phyloP scores from a whole-genome alignment of 2,113 vertebrate species.

The Cariama cristata region DNA sequence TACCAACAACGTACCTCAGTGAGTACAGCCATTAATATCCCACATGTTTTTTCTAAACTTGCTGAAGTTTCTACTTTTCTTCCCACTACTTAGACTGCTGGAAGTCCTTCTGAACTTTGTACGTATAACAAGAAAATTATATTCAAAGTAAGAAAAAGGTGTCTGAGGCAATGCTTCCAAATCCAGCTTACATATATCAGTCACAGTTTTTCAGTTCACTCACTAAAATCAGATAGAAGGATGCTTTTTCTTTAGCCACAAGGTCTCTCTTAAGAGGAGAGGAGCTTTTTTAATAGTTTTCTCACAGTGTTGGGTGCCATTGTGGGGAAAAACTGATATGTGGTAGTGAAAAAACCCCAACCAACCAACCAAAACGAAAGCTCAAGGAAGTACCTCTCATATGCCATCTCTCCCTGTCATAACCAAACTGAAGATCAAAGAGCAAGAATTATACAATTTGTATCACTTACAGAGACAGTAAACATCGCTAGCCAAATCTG shows the following conservation, averaged over 20 bases:
- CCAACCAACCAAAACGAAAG: not conserved
- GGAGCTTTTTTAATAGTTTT: not conserved
- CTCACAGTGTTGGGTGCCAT: not conserved
- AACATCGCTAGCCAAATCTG: not conserved
- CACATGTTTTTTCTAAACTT: not conserved
- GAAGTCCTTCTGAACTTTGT: not conserved
- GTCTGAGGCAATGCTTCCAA: not conserved
- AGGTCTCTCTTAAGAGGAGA: not conserved
- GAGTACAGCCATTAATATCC: not conserved
- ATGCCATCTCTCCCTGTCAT: not conserved
- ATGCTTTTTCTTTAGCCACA: not conserved
- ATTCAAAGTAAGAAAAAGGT: not conserved
- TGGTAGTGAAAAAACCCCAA: not conserved
- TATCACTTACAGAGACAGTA: not conserved
- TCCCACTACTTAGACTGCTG: not conserved
- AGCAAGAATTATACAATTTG: not conserved
- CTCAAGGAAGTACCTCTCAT: not conserved
- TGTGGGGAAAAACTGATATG: not conserved
- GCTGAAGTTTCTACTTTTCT: not conserved
- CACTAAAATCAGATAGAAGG: not conserved
- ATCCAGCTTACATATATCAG: not conserved
- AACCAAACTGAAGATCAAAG: conserved; percentile 12
- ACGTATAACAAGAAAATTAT: not conserved
- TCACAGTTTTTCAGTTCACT: not conserved
- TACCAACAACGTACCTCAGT: not conserved